Conservation (phyloP, 2,113 vertebrate genomes). For the Serinus canaria region DNA sequence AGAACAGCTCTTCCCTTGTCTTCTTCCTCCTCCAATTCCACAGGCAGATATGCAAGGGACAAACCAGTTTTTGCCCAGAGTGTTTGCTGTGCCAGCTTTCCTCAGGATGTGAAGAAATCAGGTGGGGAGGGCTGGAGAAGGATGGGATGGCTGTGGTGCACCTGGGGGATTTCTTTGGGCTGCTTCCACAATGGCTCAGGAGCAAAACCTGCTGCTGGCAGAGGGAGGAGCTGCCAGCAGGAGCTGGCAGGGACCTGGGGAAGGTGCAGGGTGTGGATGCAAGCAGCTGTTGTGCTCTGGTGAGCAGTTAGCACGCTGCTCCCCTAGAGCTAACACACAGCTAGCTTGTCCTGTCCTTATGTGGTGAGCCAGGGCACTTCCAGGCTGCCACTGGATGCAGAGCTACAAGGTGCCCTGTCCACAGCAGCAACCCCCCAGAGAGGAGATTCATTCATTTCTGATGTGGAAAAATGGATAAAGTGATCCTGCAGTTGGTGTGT, state of each 20-base stretch:
- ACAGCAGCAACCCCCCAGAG: neutral
- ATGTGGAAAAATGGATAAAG: neutral
- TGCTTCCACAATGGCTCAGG: neutral
- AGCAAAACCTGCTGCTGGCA: neutral
- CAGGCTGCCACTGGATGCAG: neutral
- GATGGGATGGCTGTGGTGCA: neutral
- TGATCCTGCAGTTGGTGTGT: neutral
- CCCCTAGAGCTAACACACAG: accelerated
- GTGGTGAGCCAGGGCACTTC: neutral
- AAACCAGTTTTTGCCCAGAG: neutral
- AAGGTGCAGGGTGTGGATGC: neutral
- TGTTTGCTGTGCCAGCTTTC: neutral
- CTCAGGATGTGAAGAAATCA: neutral
- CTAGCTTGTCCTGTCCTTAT: neutral
- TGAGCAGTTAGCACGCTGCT: accelerated
- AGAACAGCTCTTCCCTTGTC: neutral
- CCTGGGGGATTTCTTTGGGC: accelerated
- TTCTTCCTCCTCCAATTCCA: neutral
- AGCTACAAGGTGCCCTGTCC: neutral
- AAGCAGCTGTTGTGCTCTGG: accelerated
- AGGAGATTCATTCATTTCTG: neutral
- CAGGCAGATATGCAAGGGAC: neutral
- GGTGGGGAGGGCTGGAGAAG: neutral
- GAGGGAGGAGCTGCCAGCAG: neutral
- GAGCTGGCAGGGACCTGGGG: neutral